Conservation (phyloP, 2,797 vertebrate species). For the Eulemur rubriventer region DNA sequence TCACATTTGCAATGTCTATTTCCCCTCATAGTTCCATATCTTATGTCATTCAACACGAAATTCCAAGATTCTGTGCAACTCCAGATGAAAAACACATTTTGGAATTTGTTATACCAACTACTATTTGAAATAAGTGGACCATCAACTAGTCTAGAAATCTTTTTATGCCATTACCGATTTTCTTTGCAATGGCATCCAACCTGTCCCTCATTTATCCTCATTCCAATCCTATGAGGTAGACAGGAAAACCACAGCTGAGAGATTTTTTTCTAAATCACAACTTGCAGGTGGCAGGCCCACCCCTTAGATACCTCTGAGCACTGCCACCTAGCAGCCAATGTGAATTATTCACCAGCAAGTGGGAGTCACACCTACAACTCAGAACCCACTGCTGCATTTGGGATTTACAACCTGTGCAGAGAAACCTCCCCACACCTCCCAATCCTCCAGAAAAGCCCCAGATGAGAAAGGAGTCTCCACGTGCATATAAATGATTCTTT, state of each 20-base stretch:
- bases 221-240: constrained; percentile 66
- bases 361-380: constrained; percentile 57
- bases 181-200: constrained; percentile 46
- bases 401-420: constrained; percentile 49
- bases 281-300: constrained; percentile 40
- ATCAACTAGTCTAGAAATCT: constrained; percentile 33
- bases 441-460: constrained; percentile 59
- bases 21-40: constrained; percentile 15
- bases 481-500: constrained; percentile 87
- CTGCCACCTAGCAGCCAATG: constrained; percentile 60
- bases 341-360: constrained; percentile 66
- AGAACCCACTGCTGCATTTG: constrained; percentile 49
- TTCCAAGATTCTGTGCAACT: constrained; percentile 39
- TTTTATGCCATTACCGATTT: constrained; percentile 13
- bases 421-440: constrained; percentile 50
- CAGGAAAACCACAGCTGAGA: constrained; percentile 45
- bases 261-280: constrained; percentile 50
- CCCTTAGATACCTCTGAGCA: constrained; percentile 38
- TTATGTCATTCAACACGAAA: constrained; percentile 24
- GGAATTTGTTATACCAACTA: constrained; percentile 34
- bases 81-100: constrained; percentile 49
- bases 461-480: constrained; percentile 80
- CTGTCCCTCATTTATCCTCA: constrained; percentile 58
- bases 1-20: neutral
- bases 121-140: constrained; percentile 49